phyloP scores from a whole-genome alignment of 2,113 vertebrate species.

The Syrmaticus mikado region DNA sequence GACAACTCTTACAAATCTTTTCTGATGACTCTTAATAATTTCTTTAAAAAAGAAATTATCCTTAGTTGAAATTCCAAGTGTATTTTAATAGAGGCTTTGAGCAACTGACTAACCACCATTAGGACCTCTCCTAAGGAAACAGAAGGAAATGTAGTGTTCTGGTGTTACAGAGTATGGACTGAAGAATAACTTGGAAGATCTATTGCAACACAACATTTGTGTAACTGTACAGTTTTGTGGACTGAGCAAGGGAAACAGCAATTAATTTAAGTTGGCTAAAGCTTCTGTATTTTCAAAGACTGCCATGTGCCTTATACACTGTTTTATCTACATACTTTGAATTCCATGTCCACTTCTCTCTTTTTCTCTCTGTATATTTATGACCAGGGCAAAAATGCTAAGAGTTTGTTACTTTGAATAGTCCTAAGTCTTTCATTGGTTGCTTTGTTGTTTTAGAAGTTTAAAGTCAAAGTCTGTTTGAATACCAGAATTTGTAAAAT shows the following conservation, averaged over 20 bases:
- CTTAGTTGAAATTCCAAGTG: slow-evolving; percentile 88
- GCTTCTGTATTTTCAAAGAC: slow-evolving; percentile 90
- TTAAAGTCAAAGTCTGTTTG: slow-evolving; percentile 82
- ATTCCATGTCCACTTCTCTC: slow-evolving; percentile 80
- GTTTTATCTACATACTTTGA: slow-evolving; percentile 83
- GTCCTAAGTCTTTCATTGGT: slow-evolving; percentile 79
- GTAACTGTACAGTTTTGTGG: slow-evolving; percentile 93
- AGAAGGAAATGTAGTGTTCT: slow-evolving; percentile 83
- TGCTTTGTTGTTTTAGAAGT: slow-evolving; percentile 87
- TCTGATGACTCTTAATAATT: slow-evolving; percentile 90
- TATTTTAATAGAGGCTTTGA: slow-evolving; percentile 91
- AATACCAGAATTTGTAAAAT: slow-evolving; percentile 86
- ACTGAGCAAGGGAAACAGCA: slow-evolving; percentile 88
- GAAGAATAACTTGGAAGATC: slow-evolving; percentile 84
- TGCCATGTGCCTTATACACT: slow-evolving; percentile 92
- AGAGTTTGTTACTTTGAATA: slow-evolving; percentile 78
- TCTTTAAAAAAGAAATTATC: slow-evolving; percentile 87
- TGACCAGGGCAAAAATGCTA: slow-evolving; percentile 85
- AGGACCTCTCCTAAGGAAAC: slow-evolving; percentile 82
- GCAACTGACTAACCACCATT: slow-evolving; percentile 86
- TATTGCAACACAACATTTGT: slow-evolving; percentile 94
- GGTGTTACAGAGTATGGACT: slow-evolving; percentile 80
- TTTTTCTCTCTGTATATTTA: slow-evolving; percentile 89
- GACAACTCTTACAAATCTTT: slow-evolving; percentile 97
- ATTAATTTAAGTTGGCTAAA: slow-evolving; percentile 90